Evolutionary conservation across 2,888 invertebrate genomes (phyloP), one percentile per base, ranked within the genome.

Genomic region (Lasioglossum vierecki): DNA sequence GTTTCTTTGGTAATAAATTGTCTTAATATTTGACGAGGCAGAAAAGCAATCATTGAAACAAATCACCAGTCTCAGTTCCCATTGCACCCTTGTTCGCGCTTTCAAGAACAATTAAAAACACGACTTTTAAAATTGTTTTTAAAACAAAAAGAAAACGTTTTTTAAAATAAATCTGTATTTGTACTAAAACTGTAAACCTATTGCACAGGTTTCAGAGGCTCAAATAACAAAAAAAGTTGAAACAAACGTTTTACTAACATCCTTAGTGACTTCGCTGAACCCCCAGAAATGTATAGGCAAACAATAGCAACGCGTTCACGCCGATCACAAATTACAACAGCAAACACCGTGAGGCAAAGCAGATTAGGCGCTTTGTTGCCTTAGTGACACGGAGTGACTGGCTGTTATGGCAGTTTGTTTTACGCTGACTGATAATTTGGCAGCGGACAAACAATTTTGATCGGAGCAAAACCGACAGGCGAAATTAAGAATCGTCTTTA

Each of bases 401-500:
- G 63, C 63, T 6, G 35, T 66, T 63, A 35, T 35, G 30, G 18
- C 30, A 30, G 63, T 63, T 66, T 35, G 68, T 39, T 35, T 8
- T 9, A 68, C 68, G 39, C 68, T 9, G 30, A 1, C 35, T 18
- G 63, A 18, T 66, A 35, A 66, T 66, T 66, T 15, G 63, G 6
- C 30, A 63, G 5, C 44, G 15, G 11, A 18, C 35, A 39, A 60
- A 26, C n/a, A 15, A 11, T 15, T n/a, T 41, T 44, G 44, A 63
- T 41, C 60, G 30, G 41, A 46, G 39, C 18, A 18, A 68, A 75
- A 66, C 44, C 73, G 73, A 77, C 49, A 46, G 66, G 57, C 41
- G 13, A 83, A 82, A 82, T 83, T 77, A 77, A 84, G 66, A 82
- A 82, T 82, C 44, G 44, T 9, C 30, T 22, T 4, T 3, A 39